phyloP scores from a whole-genome alignment of 2,797 vertebrate species.

The Avahi laniger region DNA sequence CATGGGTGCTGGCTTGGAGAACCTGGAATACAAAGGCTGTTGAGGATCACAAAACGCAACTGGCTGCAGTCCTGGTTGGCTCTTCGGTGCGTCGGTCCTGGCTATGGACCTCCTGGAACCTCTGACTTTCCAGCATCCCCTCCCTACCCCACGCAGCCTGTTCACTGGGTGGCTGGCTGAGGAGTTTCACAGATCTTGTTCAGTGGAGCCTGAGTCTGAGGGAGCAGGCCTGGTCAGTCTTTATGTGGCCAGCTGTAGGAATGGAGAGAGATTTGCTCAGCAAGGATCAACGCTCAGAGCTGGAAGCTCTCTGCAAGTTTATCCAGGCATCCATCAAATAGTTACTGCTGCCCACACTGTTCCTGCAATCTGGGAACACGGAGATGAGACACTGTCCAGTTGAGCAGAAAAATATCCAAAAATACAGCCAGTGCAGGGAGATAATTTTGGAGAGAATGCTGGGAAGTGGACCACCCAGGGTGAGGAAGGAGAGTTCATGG shows the following conservation, averaged over 20 bases:
- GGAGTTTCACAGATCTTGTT: not conserved
- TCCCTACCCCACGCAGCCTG: not conserved
- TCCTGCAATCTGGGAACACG: not conserved
- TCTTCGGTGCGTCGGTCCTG: not conserved
- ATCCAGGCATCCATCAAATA: not conserved
- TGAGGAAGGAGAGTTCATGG: not conserved
- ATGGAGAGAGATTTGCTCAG: not conserved
- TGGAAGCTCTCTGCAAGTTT: conserved; percentile 6
- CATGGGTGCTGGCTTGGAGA: conserved; percentile 93
- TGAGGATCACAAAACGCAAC: not conserved
- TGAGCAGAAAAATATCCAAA: not conserved
- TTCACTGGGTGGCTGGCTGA: not conserved
- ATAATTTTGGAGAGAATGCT: conserved; percentile 27
- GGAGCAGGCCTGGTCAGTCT: not conserved
- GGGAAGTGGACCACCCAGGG: conserved; percentile 52
- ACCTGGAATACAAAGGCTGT: conserved; percentile 87
- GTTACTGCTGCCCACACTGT: conserved; percentile 30
- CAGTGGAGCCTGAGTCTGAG: not conserved
- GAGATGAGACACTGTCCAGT: not conserved
- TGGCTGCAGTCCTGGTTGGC: not conserved
- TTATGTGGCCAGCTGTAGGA: not conserved
- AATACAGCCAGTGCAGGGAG: not conserved
- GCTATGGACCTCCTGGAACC: not conserved
- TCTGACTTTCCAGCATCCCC: not conserved
- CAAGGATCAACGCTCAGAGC: not conserved